Conservation (phyloP, 2,113 vertebrate species). For the Psittacula cyanocephala region DNA sequence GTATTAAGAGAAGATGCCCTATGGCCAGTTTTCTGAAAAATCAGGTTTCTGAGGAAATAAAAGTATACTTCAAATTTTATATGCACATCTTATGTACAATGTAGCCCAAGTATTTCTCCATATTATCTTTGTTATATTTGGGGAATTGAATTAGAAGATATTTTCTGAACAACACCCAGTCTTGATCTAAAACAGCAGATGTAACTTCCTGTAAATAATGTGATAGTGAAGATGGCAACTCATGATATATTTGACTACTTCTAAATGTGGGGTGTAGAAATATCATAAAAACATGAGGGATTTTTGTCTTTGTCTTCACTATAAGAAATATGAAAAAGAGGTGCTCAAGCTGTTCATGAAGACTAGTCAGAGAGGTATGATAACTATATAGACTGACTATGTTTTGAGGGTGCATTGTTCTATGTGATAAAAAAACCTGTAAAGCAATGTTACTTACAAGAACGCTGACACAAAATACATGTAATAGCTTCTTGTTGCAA, state of each 20-base stretch:
- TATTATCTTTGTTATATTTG: neutral
- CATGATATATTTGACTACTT: fast-evolving
- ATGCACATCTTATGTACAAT: no score
- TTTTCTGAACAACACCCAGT: neutral
- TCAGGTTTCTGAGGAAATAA: neutral
- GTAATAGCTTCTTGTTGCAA: neutral
- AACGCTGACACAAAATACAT: no score
- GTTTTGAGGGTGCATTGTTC: neutral
- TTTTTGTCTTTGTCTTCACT: neutral
- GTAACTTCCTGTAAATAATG: neutral
- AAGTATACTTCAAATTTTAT: neutral
- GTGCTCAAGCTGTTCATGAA: fast-evolving
- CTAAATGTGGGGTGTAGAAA: neutral
- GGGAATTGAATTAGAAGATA: neutral
- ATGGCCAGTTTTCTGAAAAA: neutral
- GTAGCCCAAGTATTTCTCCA: neutral
- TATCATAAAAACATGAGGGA: neutral
- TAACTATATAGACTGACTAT: neutral
- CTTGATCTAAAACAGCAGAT: neutral
- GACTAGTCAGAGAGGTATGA: neutral
- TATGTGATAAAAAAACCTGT: neutral
- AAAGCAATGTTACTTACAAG: neutral
- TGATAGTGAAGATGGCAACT: neutral
- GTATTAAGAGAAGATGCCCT: neutral
- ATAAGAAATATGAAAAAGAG: neutral